Percentiles rank a stretch among this genome's conserved stretches.
These are phyloP conservation scores for Epistrophella euchroma DNA, from an alignment of 2,888 invertebrate species.

Conservation along the genomic window DNA sequence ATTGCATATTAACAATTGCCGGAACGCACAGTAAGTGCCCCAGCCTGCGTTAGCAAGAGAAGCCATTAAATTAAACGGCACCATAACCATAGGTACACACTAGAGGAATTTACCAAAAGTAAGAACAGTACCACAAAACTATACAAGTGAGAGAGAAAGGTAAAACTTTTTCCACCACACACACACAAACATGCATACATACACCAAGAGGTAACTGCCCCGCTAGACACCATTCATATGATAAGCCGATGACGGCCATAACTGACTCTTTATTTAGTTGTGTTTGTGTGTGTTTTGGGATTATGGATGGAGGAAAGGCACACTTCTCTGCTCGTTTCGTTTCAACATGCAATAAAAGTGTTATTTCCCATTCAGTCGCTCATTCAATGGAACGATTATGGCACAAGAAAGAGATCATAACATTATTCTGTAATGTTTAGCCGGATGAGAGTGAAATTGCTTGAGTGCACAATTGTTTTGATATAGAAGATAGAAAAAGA, in stretches of 20 bases:
- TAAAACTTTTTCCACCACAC: slow-evolving; percentile 27
- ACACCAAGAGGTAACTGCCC: slow-evolving; percentile 69
- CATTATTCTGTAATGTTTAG: slow-evolving; percentile 71
- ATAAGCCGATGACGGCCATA: slow-evolving; percentile 51
- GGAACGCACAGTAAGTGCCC: slow-evolving; percentile 51
- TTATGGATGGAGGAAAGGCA: slow-evolving; percentile 52
- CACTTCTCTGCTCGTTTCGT: slow-evolving; percentile 76
- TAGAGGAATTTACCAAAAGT: slow-evolving; percentile 40
- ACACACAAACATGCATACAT: too few species aligned
- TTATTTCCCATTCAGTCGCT: slow-evolving; percentile 76
- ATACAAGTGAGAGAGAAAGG: slow-evolving; percentile 32
- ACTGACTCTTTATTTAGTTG: neutral
- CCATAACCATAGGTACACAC: slow-evolving; percentile 47
- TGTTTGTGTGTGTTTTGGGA: neutral
- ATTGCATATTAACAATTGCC: slow-evolving; percentile 64
- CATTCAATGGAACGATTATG: slow-evolving; percentile 76
- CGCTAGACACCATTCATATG: slow-evolving; percentile 41
- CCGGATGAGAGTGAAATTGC: slow-evolving; percentile 75
- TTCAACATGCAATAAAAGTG: slow-evolving; percentile 76
- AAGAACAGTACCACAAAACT: neutral
- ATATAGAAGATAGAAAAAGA: slow-evolving; percentile 42
- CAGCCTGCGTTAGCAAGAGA: slow-evolving; percentile 26
- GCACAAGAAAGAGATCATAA: slow-evolving; percentile 75
- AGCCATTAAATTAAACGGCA: slow-evolving; percentile 74
- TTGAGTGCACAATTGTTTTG: slow-evolving; percentile 67